Evolutionary conservation across 2,888 invertebrate genomes (phyloP).

Genomic region (Carpatolechia fugitivella): DNA sequence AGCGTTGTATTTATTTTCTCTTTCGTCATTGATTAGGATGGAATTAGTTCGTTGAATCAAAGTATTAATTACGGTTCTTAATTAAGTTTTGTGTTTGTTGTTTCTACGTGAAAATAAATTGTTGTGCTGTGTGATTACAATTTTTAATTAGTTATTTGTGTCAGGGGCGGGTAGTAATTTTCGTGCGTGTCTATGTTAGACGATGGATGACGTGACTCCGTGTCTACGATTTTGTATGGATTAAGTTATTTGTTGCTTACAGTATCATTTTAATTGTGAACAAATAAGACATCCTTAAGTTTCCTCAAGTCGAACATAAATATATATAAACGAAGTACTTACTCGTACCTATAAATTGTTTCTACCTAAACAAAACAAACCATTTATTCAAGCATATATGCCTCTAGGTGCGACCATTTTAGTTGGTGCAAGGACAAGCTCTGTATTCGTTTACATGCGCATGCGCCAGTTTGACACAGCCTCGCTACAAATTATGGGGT

Average conservation of each 20-base stretch:
- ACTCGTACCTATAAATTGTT: too few relatives aligned
- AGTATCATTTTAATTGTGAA: too few relatives aligned
- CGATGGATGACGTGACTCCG: not conserved
- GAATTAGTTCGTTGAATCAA: not conserved
- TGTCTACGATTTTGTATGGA: not conserved
- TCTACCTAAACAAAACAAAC: too few relatives aligned
- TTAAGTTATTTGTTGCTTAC: too few relatives aligned
- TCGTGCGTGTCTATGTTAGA: conserved; percentile 3
- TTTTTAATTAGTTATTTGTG: conserved; percentile 5
- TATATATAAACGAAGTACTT: too few relatives aligned
- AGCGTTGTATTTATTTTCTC: not conserved
- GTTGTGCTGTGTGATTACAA: not conserved
- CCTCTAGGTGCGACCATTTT: too few relatives aligned
- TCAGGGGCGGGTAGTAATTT: conserved; percentile 1
- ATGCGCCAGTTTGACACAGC: not conserved
- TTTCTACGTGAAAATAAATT: not conserved
- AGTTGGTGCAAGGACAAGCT: not conserved
- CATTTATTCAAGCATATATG: too few relatives aligned
- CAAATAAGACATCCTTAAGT: too few relatives aligned
- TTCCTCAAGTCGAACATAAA: too few relatives aligned
- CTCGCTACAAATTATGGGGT: not conserved
- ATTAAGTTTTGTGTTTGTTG: not conserved
- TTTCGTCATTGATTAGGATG: not conserved
- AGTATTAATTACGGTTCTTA: not conserved
- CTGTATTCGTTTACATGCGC: not conserved